Base-by-base conservation (phyloP, 2,113 vertebrate species). In the Eudyptes chrysolophus region DNA sequence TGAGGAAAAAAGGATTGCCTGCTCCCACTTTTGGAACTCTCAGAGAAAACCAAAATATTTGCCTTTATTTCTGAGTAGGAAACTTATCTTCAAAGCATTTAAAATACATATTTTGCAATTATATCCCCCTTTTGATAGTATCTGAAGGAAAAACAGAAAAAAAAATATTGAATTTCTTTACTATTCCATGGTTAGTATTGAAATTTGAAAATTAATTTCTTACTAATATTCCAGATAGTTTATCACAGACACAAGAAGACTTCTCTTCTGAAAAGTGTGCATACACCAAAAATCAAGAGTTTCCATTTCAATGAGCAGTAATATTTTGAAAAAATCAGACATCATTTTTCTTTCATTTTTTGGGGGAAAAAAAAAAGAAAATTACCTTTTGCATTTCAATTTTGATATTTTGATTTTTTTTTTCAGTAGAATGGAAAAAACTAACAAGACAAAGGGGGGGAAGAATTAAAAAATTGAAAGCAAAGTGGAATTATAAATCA, bases 331-430 rank as follows among this genome's bases (percentile, higher is more conserved):
- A 42, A 46, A 68, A 69, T 4, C 21, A 74, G 6, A 13, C 0
- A 21, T 26, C 4, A 2, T 13, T 66, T 57, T 71, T 36, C 1
- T 2, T 38, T 57, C 18, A 1, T 42, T 42, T 42, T 84, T 78
- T 30, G 57, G 4, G 10, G 6, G 30, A 61, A 70, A 51, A 32
- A 20, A 25, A 69, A 26, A 46, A 21, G 3, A 61, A 44, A 82
- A 52, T 6, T 1, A 34, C 1, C 2, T 52, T 66, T 57, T 38
- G 2, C 5, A n/a, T 58, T 70, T 13, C 4, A 2, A 5, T 64
- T 77, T 77, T 76, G 12, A 36, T 46, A 29, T 57, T 86, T 48
- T 42, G 16, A 17, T 8, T 13, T 7, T 16, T 16, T 13, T 48
- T 14, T 12, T 20, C 6, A 49, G 7, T 34, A 26, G 2, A 48